Evolutionary conservation across 2,113 vertebrate species (phyloP).

Genomic region (Corythornis vintsioides): DNA sequence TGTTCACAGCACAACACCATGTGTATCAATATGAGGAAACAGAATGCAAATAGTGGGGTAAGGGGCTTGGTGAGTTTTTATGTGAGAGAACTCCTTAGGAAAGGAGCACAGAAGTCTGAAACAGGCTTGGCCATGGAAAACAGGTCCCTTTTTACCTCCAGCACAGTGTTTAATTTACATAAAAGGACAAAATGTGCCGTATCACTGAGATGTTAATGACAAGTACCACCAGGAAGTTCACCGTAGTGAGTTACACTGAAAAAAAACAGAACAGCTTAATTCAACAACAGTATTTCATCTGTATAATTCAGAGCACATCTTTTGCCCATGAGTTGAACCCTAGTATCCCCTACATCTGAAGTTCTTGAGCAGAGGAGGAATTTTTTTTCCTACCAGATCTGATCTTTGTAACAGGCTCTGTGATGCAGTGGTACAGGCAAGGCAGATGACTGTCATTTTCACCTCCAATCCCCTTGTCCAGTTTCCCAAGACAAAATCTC

Average conservation of each 20-base stretch:
- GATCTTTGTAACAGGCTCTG: background rate
- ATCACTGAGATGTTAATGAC: background rate
- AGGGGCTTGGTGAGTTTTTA: background rate
- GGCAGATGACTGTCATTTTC: background rate
- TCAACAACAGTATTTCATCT: background rate
- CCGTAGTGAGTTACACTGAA: background rate
- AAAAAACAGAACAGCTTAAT: background rate
- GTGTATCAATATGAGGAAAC: background rate
- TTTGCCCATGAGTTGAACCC: background rate
- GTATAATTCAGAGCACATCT: background rate
- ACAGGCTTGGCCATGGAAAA: background rate
- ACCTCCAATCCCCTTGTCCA: background rate
- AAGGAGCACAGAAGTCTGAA: background rate
- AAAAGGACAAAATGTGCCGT: background rate
- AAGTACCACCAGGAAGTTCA: background rate
- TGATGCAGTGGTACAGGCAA: background rate
- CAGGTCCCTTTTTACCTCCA: background rate
- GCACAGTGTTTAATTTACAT: background rate
- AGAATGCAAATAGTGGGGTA: background rate
- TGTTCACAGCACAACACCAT: background rate
- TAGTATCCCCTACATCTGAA: background rate
- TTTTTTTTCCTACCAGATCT: background rate
- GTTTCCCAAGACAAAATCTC: background rate
- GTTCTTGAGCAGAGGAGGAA: background rate
- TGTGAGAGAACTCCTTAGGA: background rate